Base-by-base conservation (phyloP, 1,140 invertebrate species). In the Brachystomella parvula region DNA sequence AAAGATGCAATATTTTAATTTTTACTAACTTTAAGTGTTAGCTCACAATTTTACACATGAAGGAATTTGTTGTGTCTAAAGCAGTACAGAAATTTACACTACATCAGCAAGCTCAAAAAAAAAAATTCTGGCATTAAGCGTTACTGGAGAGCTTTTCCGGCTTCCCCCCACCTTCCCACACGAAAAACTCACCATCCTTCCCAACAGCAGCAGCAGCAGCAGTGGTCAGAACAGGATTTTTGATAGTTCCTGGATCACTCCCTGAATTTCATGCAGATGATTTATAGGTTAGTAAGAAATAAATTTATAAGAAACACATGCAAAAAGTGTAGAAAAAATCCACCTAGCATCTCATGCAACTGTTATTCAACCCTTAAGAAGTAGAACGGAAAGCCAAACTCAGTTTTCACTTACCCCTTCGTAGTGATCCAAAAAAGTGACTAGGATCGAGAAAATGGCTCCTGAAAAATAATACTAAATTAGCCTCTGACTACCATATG, bases 191-290 rank as follows among this genome's bases (percentile, higher is more conserved):
- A 69, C 68, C 68, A 62, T 64, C 68, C 9, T 32, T 33, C 19
- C 30, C 47, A 31, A 61, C 63, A 32, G 47, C 57, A 57, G n/a
- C n/a, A n/a, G n/a, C n/a, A n/a, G n/a, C n/a, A n/a, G n/a, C n/a
- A n/a, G n/a, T n/a, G n/a, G 65, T 61, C 24, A 63, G 30, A 39
- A 66, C 47, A 63, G 64, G 68, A 35, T 57, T 24, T 15, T 53
- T 53, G 6, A 53, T 26, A 24, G 49, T 17, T 33, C 68, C 68
- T 29, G 68, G 68, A 31, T 69, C 68, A 61, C 64, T 66, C 26
- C 68, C 68, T 69, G 33, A 26, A 63, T 19, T 57, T 35, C n/a
- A n/a, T n/a, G n/a, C n/a, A n/a, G n/a, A n/a, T 63, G n/a, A 63
- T 64, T 12, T 35, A 63, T 24, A 19, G 29, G 30, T 26, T 9